Percentiles rank a stretch among this genome's conserved stretches.
Conservation (phyloP, 2,113 vertebrate species). For the Microcebus ravelobensis region DNA sequence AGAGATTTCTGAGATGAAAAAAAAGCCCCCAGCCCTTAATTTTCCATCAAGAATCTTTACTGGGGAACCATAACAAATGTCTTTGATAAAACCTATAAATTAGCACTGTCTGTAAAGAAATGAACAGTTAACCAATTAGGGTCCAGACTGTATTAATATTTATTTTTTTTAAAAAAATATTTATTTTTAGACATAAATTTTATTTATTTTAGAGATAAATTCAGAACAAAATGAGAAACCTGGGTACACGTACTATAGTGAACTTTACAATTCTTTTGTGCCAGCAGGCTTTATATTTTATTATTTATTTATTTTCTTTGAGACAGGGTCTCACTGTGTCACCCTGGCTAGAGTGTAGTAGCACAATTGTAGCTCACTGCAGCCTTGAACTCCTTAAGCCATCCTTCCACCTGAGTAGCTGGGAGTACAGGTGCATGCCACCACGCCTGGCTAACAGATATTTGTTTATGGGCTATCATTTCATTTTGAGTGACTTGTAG, state of each 20-base stretch:
- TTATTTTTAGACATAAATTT: neutral
- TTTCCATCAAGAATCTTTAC: neutral
- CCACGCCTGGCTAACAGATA: neutral
- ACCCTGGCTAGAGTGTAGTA: neutral
- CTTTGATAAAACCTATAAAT: neutral
- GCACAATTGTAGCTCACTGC: neutral
- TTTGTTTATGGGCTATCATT: neutral
- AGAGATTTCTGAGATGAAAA: conserved; percentile 6
- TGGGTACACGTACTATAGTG: too few species aligned
- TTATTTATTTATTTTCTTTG: neutral
- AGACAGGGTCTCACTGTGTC: neutral
- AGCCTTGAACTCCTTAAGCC: neutral
- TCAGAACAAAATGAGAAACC: too few species aligned
- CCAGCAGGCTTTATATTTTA: too few species aligned
- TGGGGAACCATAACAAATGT: neutral
- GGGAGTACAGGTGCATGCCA: neutral
- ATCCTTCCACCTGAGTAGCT: neutral
- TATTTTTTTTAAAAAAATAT: neutral
- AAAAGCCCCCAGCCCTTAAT: neutral
- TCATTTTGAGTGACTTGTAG: neutral
- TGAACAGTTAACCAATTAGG: neutral
- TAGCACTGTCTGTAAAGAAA: neutral
- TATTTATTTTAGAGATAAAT: too few species aligned
- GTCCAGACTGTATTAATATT: neutral
- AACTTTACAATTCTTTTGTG: too few species aligned